Percentiles rank a stretch among this genome's conserved stretches.
Conservation (phyloP, 1,140 invertebrate species). For the Drosophila burlai region DNA sequence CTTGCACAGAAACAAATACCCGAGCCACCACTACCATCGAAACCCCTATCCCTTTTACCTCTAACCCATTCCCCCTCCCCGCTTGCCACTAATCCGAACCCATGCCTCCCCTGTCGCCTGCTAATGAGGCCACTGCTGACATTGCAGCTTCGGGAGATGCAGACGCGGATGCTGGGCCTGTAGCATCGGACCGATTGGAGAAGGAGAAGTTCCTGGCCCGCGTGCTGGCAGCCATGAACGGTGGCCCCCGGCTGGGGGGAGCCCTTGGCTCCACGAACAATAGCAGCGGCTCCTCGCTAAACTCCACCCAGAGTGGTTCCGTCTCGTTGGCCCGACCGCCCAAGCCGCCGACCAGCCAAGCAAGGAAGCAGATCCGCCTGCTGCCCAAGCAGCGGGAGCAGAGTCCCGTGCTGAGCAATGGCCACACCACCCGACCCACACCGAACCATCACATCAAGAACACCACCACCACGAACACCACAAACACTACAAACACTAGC, state of each 20-base stretch:
- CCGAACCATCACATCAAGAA: conserved; percentile 16
- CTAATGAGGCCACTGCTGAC: conserved; percentile 67
- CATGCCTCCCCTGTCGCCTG: conserved; percentile 72
- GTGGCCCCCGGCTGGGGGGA: conserved; percentile 37
- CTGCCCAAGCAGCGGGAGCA: conserved; percentile 76
- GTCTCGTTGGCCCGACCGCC: conserved; percentile 46
- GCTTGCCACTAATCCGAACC: conserved; percentile 43
- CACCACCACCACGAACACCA: neutral
- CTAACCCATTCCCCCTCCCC: conserved; percentile 18
- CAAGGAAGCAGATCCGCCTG: conserved; percentile 70
- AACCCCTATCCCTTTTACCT: neutral
- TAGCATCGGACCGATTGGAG: conserved; percentile 55
- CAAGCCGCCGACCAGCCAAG: conserved; percentile 66
- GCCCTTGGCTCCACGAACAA: conserved; percentile 47
- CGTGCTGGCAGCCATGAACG: conserved; percentile 75
- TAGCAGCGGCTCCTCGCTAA: conserved; percentile 66
- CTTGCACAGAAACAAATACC: conserved; percentile 34
- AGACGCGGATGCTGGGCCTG: conserved; percentile 15
- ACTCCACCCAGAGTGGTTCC: conserved; percentile 48
- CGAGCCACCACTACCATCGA: conserved; percentile 4
- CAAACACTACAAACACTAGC: conserved; percentile 15
- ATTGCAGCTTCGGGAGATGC: conserved; percentile 60
- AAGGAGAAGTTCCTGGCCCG: conserved; percentile 71
- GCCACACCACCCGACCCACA: conserved; percentile 38
- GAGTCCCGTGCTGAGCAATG: conserved; percentile 71